Evolutionary conservation across 2,797 vertebrate genomes (phyloP).

Genomic region (Malacoraja senta): DNA sequence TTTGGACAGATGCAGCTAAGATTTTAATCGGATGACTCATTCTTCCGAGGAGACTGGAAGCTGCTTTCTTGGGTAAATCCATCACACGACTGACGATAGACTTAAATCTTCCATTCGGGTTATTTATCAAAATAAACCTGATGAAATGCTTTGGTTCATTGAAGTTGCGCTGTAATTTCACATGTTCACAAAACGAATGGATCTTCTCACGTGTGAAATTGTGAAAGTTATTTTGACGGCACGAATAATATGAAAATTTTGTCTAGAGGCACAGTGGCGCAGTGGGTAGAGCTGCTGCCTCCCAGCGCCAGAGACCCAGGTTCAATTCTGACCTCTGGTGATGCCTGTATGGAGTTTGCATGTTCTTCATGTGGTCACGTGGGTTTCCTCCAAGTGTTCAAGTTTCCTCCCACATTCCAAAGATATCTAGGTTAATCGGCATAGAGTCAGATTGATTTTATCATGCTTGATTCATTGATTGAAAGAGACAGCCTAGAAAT

Average conservation of each 20-base stretch:
- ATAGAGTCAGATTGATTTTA: too few relatives aligned
- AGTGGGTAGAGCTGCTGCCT: too few relatives aligned
- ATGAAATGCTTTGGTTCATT: neutral
- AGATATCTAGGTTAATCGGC: too few relatives aligned
- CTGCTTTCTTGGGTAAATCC: constrained; percentile 32
- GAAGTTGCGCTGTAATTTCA: neutral
- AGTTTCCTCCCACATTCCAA: neutral
- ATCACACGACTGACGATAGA: neutral
- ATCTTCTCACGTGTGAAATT: neutral
- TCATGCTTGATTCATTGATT: too few relatives aligned
- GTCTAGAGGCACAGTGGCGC: too few relatives aligned
- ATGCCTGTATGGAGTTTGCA: too few relatives aligned
- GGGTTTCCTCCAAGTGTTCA: too few relatives aligned
- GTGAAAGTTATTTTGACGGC: neutral
- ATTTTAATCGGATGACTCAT: constrained; percentile 84
- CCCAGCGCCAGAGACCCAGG: too few relatives aligned
- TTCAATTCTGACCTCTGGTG: too few relatives aligned
- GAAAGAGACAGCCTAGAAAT: too few relatives aligned
- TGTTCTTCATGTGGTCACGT: too few relatives aligned
- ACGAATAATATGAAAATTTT: neutral
- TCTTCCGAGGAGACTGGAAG: constrained; percentile 49
- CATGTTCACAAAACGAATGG: too few relatives aligned
- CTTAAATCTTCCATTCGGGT: neutral
- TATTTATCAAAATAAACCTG: neutral
- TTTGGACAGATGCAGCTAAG: constrained; percentile 61